These are phyloP conservation scores for Dendroctonus ponderosae DNA, from an alignment of 1,140 invertebrate species.

Conservation along the genomic window DNA sequence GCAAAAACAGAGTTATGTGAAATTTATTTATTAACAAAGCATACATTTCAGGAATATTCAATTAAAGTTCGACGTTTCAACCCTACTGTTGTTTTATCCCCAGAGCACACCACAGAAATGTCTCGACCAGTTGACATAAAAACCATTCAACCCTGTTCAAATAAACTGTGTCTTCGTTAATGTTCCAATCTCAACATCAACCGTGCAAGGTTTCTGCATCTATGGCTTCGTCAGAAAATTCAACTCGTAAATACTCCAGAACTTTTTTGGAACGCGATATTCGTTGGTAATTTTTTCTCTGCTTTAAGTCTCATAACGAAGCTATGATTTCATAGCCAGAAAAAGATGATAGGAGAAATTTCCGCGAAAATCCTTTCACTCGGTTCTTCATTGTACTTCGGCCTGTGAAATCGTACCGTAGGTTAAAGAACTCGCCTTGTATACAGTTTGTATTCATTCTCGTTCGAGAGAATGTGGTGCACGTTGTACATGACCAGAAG, in stretches of 20 bases:
- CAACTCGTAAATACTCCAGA: background rate
- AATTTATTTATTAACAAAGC: too few relatives aligned
- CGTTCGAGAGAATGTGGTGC: conserved; percentile 10
- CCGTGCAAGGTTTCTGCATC: too few relatives aligned
- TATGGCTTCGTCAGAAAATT: background rate
- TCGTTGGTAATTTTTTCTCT: background rate
- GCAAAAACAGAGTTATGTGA: too few relatives aligned
- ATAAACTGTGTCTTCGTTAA: too few relatives aligned
- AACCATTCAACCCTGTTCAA: too few relatives aligned
- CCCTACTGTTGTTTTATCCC: too few relatives aligned
- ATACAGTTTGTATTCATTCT: background rate
- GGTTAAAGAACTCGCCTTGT: conserved; percentile 7
- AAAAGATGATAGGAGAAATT: background rate
- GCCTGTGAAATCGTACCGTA: conserved; percentile 1
- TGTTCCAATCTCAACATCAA: too few relatives aligned
- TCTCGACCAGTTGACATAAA: too few relatives aligned
- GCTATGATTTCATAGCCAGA: background rate
- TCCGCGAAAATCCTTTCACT: background rate
- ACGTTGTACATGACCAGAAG: conserved; percentile 6
- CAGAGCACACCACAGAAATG: too few relatives aligned
- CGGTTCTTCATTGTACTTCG: background rate
- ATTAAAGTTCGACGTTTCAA: too few relatives aligned
- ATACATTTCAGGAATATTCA: too few relatives aligned
- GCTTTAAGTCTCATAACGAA: background rate
- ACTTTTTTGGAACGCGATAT: background rate